Base-by-base conservation (phyloP, 2,113 vertebrate genomes). In the Thunnus thynnus region DNA sequence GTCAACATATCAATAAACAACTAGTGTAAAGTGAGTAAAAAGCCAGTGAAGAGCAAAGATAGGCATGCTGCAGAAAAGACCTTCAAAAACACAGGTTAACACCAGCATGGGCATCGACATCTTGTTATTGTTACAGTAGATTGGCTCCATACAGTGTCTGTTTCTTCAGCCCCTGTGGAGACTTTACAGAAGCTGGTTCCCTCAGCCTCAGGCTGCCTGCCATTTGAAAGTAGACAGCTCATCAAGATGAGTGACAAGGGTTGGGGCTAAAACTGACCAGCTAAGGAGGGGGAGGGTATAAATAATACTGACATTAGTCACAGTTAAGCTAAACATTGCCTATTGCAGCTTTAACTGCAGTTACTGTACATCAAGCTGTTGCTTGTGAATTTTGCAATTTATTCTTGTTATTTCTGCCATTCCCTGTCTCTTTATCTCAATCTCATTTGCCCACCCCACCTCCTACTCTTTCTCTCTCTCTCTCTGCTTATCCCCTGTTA, bases 221-320 rank as follows among this genome's bases (percentile, higher is more conserved):
- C 85, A 84, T 86, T 90, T 84, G 71, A 89, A 80, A 85, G 57
- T 30, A 83, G 80, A 84, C 83, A 81, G 81, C 87, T 82, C 82
- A 82, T 92, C 84, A 89, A 76, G 56, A 89, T 91, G 87, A 92
- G 76, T 86, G 87, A 90, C 86, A 83, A 50, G 72, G 71, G 76
- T 32, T 70, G 58, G 83, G 71, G 81, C 72, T 76, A 66, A 83
- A 80, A 79, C 64, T 90, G 88, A 90, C 88, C 86, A 82, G 70
- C 76, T 50, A 62, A 78, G 73, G 61, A 73, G 25, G 60, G 60
- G 47, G 56, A 50, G 51, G 66, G 52, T 1, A 61, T 30, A 70
- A 30, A 54, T n/a, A 60, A 72, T 20, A 57, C 67, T 32, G 75
- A 76, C 54, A 68, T 58, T 47, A 32, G 61, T 79, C 55, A 66